phyloP scores from a whole-genome alignment of 2,113 vertebrate genomes.

The Bucco capensis region DNA sequence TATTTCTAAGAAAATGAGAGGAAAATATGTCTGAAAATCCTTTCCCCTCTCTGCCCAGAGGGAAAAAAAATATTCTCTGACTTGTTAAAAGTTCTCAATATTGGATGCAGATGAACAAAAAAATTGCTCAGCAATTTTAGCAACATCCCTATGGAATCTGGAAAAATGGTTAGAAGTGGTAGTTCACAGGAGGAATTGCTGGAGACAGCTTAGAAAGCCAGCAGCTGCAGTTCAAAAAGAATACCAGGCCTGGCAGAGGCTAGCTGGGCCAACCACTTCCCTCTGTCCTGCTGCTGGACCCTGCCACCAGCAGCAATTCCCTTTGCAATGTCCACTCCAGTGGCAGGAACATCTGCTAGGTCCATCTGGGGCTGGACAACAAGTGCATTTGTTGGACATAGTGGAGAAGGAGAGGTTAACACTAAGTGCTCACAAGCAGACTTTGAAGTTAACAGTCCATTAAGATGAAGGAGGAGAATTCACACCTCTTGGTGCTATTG shows the following conservation, averaged over 20 bases:
- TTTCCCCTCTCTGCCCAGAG: background rate
- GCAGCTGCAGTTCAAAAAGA: background rate
- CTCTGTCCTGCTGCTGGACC: background rate
- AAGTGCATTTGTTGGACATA: background rate
- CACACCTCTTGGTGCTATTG: background rate
- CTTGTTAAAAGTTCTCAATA: background rate
- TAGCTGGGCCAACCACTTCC: background rate
- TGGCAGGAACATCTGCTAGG: background rate
- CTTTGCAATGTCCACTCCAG: background rate
- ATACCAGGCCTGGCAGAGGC: background rate
- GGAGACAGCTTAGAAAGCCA: background rate
- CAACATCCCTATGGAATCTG: background rate
- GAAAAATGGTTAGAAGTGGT: background rate
- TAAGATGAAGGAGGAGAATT: background rate
- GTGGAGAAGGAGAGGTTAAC: background rate
- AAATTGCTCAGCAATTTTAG: slow-evolving; percentile 6
- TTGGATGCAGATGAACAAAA: slow-evolving; percentile 9
- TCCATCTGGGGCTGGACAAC: background rate
- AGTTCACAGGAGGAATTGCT: background rate
- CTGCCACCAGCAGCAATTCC: background rate
- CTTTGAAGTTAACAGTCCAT: background rate
- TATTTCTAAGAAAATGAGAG: background rate
- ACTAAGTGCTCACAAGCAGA: background rate
- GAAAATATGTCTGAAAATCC: background rate
- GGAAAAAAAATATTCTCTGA: background rate